phyloP scores from a whole-genome alignment of 2,113 vertebrate genomes.

The Tilapia sparmanii region DNA sequence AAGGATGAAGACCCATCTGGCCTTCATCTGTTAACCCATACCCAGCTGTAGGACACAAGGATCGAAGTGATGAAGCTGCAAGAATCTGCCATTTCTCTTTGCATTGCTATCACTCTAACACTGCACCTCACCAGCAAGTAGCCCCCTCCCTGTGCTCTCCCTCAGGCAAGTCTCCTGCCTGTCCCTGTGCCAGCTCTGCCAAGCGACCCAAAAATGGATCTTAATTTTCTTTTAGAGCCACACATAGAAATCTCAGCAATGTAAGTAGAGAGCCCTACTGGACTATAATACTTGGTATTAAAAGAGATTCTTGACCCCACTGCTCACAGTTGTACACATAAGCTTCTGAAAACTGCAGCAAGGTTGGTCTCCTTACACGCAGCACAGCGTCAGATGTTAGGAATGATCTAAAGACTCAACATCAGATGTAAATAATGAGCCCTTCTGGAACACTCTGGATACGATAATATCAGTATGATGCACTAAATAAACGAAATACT shows the following conservation, averaged over 20 bases:
- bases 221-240: not conserved
- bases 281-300: not conserved
- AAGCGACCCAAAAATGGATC: conserved; percentile 2
- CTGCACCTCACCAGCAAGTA: not conserved
- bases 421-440: not conserved
- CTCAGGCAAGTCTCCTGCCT: not conserved
- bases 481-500: not conserved
- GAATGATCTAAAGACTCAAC: not conserved
- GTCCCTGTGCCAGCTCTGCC: not conserved
- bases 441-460: not conserved
- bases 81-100: not conserved
- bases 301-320: not conserved
- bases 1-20: not conserved
- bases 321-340: not conserved
- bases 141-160: not conserved
- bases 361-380: not conserved
- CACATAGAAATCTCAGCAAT: not conserved
- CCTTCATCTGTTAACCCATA: not conserved
- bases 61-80: not conserved
- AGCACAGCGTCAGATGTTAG: not conserved
- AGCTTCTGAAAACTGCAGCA: not conserved
- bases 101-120: not conserved
- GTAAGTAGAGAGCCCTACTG: not conserved
- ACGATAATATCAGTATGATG: not conserved
- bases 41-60: not conserved